Conservation (phyloP, 2,113 vertebrate genomes). For the Centropristis striata region DNA sequence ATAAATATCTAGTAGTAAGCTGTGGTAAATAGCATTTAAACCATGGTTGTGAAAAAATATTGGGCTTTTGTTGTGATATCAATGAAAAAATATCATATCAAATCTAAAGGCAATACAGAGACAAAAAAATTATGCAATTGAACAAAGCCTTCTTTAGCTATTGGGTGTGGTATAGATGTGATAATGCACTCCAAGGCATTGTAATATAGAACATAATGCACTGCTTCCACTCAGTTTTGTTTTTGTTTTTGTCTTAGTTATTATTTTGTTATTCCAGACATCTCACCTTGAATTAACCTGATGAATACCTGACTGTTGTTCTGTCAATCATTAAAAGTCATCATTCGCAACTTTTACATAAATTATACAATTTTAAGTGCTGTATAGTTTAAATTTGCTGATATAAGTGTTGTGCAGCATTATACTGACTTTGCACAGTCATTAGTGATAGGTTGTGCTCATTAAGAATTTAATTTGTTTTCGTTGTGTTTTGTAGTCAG, state of each 20-base stretch:
- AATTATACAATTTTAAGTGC: constrained; percentile 24
- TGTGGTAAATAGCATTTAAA: too few species aligned
- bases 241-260: not conserved
- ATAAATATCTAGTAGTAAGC: too few species aligned
- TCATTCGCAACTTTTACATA: constrained; percentile 14
- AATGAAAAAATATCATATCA: not conserved
- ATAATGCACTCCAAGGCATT: not conserved
- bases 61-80: not conserved
- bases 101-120: too few species aligned
- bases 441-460: constrained; percentile 62
- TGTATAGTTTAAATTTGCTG: constrained; percentile 39
- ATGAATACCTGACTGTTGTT: not conserved
- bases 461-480: constrained; percentile 67
- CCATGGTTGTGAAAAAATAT: too few species aligned
- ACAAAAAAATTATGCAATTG: too few species aligned
- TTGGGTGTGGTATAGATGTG: not conserved
- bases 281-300: not conserved
- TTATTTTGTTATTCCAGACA: not conserved
- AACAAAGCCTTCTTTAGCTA: too few species aligned
- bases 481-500: constrained; percentile 50
- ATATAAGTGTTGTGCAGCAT: constrained; percentile 53
- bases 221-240: not conserved
- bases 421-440: constrained; percentile 51
- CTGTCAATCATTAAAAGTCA: not conserved
- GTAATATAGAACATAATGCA: not conserved